Evolutionary conservation across 1,140 invertebrate species (phyloP), one percentile per base, ranked within the genome.

Genomic region (Antheraea mylitta): DNA sequence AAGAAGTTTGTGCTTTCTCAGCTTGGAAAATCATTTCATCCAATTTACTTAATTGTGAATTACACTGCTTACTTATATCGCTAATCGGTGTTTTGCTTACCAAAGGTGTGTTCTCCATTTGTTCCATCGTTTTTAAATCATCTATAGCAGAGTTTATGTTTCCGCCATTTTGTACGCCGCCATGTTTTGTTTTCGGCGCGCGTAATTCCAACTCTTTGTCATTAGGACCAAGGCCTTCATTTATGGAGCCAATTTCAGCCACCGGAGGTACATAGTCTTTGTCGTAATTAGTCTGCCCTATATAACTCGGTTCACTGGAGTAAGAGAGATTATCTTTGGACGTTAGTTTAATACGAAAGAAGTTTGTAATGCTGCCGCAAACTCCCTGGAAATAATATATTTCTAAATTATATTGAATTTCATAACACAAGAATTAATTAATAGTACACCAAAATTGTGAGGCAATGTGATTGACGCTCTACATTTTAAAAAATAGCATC

Each of bases 1-100:
- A 94, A 58, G 95, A 94, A 30, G 93, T 86, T 73, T 96, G 93
- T 13, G 95, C 95, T 62, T 93, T 93, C 62, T 96, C 96, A 8
- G 95, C 95, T 79, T 96, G 95, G 9, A 89, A 86, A 13, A 96
- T 93, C 70, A 96, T 76, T 2, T 92, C 85, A 72, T 95, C 94
- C 64, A 96, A 78, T 75, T 94, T 95, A 77, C 94, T 93, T 45
- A 95, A 86, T 73, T 96, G 95, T 10, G 94, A 93, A 7, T 91
- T 92, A 77, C 95, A 91, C 70, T 95, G 94, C 72, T 93, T 84
- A 64, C 91, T 86, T 9, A 95, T 89, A 73, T 95, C 94, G 19
- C 75, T 89, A 59, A 81, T 89, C 65, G 71, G 81, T 71, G 59
- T 82, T 82, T 69, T 87, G 76, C 69, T 81, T 30, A 78, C 70